Percentiles rank a stretch among this genome's conserved stretches.
Evolutionary conservation across 2,888 invertebrate species (phyloP).

Genomic region (Tubiluchus corallicola): DNA sequence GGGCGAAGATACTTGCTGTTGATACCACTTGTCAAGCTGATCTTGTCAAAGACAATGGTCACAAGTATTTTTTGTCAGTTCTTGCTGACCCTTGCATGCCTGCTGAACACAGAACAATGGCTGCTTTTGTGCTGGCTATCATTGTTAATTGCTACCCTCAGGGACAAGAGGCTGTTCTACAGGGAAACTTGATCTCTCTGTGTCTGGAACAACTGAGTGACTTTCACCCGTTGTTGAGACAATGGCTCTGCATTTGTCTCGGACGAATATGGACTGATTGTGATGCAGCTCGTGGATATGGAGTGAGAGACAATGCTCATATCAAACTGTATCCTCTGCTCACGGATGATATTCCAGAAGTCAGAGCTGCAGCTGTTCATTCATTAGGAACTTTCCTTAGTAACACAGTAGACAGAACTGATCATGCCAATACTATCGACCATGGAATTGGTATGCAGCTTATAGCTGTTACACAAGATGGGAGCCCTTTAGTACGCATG

Average conservation of each 20-base stretch:
- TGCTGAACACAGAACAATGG: conserved; percentile 67
- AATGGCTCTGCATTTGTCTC: conserved; percentile 77
- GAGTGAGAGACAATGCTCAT: conserved; percentile 84
- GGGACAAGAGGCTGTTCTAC: conserved; percentile 63
- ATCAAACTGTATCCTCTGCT: conserved; percentile 71
- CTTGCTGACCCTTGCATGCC: conserved; percentile 67
- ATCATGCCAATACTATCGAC: conserved; percentile 84
- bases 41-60: conserved; percentile 75
- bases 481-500: conserved; percentile 64
- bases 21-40: conserved; percentile 88
- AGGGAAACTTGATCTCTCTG: conserved; percentile 65
- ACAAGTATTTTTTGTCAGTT: conserved; percentile 82
- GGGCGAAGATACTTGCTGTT: conserved; percentile 95
- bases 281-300: conserved; percentile 58
- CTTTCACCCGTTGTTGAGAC: conserved; percentile 35
- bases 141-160: conserved; percentile 72
- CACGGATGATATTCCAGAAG: conserved; percentile 67
- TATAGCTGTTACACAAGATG: conserved; percentile 56
- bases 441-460: conserved; percentile 76
- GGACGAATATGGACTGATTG: conserved; percentile 76
- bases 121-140: conserved; percentile 82
- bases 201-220: conserved; percentile 74
- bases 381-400: conserved; percentile 54
- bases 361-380: too few relatives aligned
- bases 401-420: conserved; percentile 58